Evolutionary conservation across 2,113 vertebrate species (phyloP), one percentile per base, ranked within the genome.

Genomic region (Turdus rufiventris): DNA sequence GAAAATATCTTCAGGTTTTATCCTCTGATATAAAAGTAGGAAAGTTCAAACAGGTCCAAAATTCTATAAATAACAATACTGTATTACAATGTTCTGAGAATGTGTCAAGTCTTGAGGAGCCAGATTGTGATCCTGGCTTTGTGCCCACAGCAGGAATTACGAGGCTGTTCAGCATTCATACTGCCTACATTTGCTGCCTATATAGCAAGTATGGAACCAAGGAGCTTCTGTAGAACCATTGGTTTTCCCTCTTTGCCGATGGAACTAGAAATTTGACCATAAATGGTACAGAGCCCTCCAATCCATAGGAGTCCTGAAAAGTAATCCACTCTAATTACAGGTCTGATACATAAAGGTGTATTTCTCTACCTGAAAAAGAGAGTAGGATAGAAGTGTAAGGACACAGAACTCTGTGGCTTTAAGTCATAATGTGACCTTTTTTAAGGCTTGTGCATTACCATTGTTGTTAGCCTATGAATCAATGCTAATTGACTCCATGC

Each of bases 61-160:
- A 85, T 91, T 85, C 91, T 96, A 93, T 94, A 95, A 96, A 94
- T 95, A 96, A 78, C 61, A 89, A 57, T 75, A 85, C 77, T 68
- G 38, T 93, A 81, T 77, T 93, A 93, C 67, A 85, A 75, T 74
- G 71, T 93, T 96, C 86, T 88, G 50, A 91, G 82, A 94, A 94
- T 80, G 67, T 94, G 92, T 96, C 88, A 91, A 90, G 62, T 91
- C 67, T 95, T 94, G 82, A 96, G 76, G 42, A 93, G 71, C 54
- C 90, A 96, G 95, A 93, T 94, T 96, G 90, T 90, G 92, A 93
- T 88, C 82, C 88, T 96, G 96, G 94, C 92, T 94, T 93, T 94
- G 47, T 88, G 92, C 91, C 92, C 53, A 71, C 42, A 73, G 18
- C 71, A 93, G 88, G 85, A 96, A 90, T 93, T 36, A 89, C 24